These are phyloP conservation scores for Parasteatoda tepidariorum DNA, from an alignment of 1,140 invertebrate genomes.

Conservation along the genomic window DNA sequence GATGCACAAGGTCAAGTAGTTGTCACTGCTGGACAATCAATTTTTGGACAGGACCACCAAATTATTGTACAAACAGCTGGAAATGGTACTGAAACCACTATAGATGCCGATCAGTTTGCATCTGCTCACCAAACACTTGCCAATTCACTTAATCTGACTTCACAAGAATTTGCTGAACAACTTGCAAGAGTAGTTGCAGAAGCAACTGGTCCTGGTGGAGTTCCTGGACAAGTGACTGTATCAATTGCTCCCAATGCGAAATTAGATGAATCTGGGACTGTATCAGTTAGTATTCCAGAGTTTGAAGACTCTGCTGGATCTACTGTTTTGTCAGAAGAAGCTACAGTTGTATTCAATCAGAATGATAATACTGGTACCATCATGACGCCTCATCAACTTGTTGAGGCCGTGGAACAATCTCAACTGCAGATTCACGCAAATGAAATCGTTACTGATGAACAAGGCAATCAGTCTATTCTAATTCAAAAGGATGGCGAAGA, in stretches of 20 bases:
- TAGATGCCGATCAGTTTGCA: constrained; percentile 39
- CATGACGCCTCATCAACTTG: constrained; percentile 44
- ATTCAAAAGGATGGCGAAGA: constrained; percentile 39
- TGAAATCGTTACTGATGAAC: constrained; percentile 36
- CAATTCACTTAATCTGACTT: constrained; percentile 20
- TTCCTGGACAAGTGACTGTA: constrained; percentile 47
- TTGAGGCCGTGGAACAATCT: constrained; percentile 36
- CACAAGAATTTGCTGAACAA: constrained; percentile 54
- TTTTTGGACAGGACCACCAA: constrained; percentile 50
- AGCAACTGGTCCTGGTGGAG: constrained; percentile 29
- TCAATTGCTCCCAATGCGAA: constrained; percentile 53
- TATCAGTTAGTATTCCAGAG: constrained; percentile 55
- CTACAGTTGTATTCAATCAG: constrained; percentile 26
- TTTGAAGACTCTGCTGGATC: constrained; percentile 44
- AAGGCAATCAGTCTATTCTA: constrained; percentile 37
- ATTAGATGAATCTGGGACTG: constrained; percentile 34
- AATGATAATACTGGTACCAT: constrained; percentile 17
- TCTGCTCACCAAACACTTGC: constrained; percentile 43
- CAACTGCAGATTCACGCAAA: constrained; percentile 36
- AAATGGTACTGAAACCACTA: constrained; percentile 27
- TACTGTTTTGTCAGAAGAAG: constrained; percentile 43
- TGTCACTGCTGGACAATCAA: constrained; percentile 22
- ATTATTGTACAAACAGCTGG: constrained; percentile 55
- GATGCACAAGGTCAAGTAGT: constrained; percentile 45
- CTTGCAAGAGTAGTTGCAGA: constrained; percentile 55